phyloP scores from a whole-genome alignment of 2,113 vertebrate genomes.

The Sialia sialis region DNA sequence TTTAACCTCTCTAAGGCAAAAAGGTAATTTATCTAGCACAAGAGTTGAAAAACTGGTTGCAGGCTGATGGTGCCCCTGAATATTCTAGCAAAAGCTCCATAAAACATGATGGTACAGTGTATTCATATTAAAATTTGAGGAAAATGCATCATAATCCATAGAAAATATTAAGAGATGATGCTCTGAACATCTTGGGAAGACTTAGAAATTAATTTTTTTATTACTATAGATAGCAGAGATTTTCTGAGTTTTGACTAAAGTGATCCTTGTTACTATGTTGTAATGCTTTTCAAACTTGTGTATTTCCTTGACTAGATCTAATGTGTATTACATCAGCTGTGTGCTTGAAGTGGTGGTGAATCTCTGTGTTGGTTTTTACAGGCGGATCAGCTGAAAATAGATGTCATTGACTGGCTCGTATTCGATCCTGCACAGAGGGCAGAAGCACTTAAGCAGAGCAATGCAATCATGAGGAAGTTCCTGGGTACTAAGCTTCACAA shows the following conservation, averaged over 20 bases:
- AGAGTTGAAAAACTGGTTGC: neutral
- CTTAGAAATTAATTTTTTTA: neutral
- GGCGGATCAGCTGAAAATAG: constrained; percentile 91
- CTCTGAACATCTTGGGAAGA: neutral
- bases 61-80: neutral
- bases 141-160: neutral
- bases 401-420: constrained; percentile 95
- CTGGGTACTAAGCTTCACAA: constrained; percentile 77
- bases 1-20: neutral
- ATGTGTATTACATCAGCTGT: neutral
- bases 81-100: neutral
- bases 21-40: neutral
- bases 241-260: neutral
- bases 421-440: constrained; percentile 92
- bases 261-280: fast-evolving
- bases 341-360: neutral
- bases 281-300: neutral
- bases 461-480: constrained; percentile 97
- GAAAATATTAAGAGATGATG: neutral
- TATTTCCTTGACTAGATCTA: neutral
- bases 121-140: neutral
- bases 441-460: constrained; percentile 95
- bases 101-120: neutral
- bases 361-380: constrained; percentile 44
- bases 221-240: neutral